Evolutionary conservation across 2,113 vertebrate genomes (phyloP), one percentile per base, ranked within the genome.

Genomic region (Antennarius striatus): DNA sequence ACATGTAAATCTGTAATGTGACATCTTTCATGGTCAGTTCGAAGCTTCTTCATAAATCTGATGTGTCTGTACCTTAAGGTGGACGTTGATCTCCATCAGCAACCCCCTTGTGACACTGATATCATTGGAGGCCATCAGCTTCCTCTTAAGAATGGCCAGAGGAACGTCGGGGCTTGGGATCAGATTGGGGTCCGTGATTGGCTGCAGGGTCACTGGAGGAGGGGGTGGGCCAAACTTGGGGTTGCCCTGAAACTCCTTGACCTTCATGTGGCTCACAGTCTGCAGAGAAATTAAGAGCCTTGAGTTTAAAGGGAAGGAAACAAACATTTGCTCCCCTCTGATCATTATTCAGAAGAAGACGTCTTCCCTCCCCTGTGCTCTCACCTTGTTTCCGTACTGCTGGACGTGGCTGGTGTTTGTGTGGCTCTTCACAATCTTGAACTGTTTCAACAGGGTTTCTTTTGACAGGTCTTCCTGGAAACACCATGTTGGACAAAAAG

Each of bases 351-450:
- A 43, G 9, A 43, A 3, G 11, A 50, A 50, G n/a, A 15, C 7
- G 8, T 17, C 9, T 17, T 15, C 12, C 67, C 50, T 32, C 28
- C 47, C 16, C 3, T 22, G 22, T 22, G 22, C 7, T 10, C 92
- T 89, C 78, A 96, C 96, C 88, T 94, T 96, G 91, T 99, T 98
- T 15, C 97, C 98, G 2, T 89, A 99, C 85, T 99, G 96, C 95
- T 96, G 95, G 75, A 99, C 98, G 0, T 99, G 98, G 82, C 97
- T 99, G 47, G 96, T 97, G 90, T 96, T 96, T 30, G 97, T 99
- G 79, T 92, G 94, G 0, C 82, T 90, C 87, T 94, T 97, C 3
- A 99, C 98, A 32, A 98, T 90, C 73, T 93, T 93, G 77, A 96
- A 99, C 84, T 99, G 98, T 79, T 92, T 95, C 59, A 92, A 82